Conservation (phyloP, 2,113 vertebrate species). For the Chionomys nivalis region DNA sequence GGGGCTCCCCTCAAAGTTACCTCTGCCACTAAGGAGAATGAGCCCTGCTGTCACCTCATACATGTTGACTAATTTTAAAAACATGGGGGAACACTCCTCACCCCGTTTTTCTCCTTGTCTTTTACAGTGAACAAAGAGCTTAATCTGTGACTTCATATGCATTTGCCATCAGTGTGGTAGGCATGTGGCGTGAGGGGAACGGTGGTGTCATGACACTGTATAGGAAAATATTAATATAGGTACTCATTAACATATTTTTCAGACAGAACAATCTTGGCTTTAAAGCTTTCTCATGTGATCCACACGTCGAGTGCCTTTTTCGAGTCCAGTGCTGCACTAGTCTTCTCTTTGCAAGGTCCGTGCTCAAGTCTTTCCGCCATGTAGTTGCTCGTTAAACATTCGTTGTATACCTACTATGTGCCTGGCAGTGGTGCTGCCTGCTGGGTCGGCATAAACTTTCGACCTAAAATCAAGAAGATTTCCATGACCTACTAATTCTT, state of each 20-base stretch:
- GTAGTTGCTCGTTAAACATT: background rate
- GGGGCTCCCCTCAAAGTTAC: background rate
- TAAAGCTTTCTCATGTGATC: slow-evolving; percentile 59
- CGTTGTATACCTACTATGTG: background rate
- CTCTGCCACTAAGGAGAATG: slow-evolving; percentile 8
- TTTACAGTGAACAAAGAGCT: slow-evolving; percentile 18
- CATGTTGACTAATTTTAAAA: slow-evolving; percentile 22
- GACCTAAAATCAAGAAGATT: background rate
- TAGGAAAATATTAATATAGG: slow-evolving; percentile 55
- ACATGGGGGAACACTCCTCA: background rate
- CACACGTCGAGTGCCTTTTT: slow-evolving; percentile 20
- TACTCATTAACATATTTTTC: slow-evolving; percentile 74
- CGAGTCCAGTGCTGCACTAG: background rate
- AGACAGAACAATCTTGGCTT: slow-evolving; percentile 63
- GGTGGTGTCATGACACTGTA: slow-evolving; percentile 31
- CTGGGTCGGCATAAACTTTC: background rate
- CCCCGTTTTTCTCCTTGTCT: background rate
- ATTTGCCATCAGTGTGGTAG: background rate
- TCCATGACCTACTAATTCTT: background rate
- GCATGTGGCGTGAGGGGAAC: background rate
- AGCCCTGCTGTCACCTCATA: slow-evolving; percentile 9
- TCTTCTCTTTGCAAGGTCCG: background rate
- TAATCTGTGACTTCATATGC: background rate
- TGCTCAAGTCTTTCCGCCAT: background rate
- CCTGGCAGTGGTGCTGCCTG: background rate